phyloP scores from a whole-genome alignment of 2,797 vertebrate genomes.

The Coracias cyanogaster region DNA sequence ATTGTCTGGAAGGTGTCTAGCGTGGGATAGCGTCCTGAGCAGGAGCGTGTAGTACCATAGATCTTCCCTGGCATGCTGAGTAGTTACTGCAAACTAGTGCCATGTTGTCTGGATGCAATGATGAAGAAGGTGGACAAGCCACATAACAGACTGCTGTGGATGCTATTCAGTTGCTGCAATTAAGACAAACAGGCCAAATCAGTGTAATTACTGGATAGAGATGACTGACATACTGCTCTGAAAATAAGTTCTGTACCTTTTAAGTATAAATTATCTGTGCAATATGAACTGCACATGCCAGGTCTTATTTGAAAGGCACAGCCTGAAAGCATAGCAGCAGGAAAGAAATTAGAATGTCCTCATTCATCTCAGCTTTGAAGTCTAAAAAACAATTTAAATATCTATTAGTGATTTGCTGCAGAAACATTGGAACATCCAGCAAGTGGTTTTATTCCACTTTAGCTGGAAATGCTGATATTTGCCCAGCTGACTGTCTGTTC shows the following conservation, averaged over 20 bases:
- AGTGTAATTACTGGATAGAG: background rate
- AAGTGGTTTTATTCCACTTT: background rate
- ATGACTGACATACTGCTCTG: background rate
- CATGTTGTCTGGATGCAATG: background rate
- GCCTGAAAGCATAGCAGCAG: constrained; percentile 11
- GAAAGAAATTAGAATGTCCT: background rate
- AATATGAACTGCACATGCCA: background rate
- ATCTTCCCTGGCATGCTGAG: background rate
- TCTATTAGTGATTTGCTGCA: background rate
- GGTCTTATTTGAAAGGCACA: constrained; percentile 11
- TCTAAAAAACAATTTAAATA: constrained; percentile 17
- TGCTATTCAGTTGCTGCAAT: background rate
- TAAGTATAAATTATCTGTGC: background rate
- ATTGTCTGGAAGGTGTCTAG: background rate
- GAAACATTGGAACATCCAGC: background rate
- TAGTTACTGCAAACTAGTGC: background rate
- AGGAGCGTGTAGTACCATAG: background rate
- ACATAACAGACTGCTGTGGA: background rate
- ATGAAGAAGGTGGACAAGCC: background rate
- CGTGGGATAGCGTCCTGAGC: background rate
- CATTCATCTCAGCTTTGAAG: constrained; percentile 13
- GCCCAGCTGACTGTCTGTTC: background rate
- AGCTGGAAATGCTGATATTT: constrained; percentile 23
- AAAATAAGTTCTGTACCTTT: constrained; percentile 13
- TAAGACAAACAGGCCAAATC: background rate